Evolutionary conservation across 2,888 invertebrate genomes (phyloP).

Genomic region (Fragum whitleyi): DNA sequence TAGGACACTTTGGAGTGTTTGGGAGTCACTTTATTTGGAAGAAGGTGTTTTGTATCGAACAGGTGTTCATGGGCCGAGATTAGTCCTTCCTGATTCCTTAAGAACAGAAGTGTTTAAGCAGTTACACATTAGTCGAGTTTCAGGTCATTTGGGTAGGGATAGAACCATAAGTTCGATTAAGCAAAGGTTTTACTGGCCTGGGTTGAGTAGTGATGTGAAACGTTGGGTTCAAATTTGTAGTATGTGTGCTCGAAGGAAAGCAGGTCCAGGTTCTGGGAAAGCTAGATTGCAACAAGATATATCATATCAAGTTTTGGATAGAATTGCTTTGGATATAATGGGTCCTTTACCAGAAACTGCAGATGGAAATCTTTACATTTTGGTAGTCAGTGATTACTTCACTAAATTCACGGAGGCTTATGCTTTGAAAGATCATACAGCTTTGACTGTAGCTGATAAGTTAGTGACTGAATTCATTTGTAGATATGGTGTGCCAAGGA

Average conservation of each 20-base stretch:
- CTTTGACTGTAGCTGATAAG: constrained; percentile 39
- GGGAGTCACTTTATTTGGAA: constrained; percentile 34
- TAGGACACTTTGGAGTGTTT: constrained; percentile 37
- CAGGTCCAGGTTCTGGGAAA: constrained; percentile 60
- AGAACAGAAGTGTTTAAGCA: constrained; percentile 40
- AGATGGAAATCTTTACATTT: constrained; percentile 34
- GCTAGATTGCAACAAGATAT: constrained; percentile 41
- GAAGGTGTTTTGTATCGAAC: constrained; percentile 1
- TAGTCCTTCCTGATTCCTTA: constrained; percentile 37
- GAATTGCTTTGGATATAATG: no score
- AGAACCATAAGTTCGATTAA: constrained; percentile 44
- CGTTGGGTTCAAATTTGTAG: no score
- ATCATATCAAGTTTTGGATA: constrained; percentile 28
- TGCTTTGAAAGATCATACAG: no score
- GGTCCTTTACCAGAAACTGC: constrained; percentile 36
- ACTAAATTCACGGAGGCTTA: no score
- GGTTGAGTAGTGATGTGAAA: constrained; percentile 41
- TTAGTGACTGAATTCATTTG: constrained; percentile 48
- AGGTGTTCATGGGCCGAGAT: neutral
- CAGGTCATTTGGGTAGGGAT: constrained; percentile 62
- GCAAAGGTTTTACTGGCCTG: constrained; percentile 56
- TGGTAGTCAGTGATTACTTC: constrained; percentile 49
- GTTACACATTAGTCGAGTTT: constrained; percentile 43
- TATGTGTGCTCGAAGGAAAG: constrained; percentile 58
- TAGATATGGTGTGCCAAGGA: constrained; percentile 49